Evolutionary conservation across 2,797 vertebrate genomes (phyloP).

Genomic region (Knipowitschia caucasica): DNA sequence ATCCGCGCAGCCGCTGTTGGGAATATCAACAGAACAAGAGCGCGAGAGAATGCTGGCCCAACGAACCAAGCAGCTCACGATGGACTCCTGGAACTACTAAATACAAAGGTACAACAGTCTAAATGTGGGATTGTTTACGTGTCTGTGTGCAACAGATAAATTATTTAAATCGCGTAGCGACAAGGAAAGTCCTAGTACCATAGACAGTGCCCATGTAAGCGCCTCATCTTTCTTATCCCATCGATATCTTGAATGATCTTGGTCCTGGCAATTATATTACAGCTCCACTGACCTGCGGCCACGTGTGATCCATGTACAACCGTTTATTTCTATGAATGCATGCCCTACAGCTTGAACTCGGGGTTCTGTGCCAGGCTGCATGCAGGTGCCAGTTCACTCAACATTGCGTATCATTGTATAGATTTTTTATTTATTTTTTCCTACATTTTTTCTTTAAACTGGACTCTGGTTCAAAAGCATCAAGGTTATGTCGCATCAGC

Average conservation of each 20-base stretch:
- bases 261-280: slow-evolving; percentile 12
- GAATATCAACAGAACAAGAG: slow-evolving; percentile 23
- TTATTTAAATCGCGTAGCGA: neutral
- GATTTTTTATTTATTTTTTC: slow-evolving; percentile 22
- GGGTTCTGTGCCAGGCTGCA: slow-evolving; percentile 9
- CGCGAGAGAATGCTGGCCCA: slow-evolving; percentile 26
- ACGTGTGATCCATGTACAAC: slow-evolving; percentile 1
- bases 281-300: slow-evolving; percentile 26
- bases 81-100: slow-evolving; percentile 33
- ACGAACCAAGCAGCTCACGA: slow-evolving; percentile 19
- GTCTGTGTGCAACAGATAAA: neutral
- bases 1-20: slow-evolving; percentile 32
- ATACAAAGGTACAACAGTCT: slow-evolving; percentile 49
- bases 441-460: slow-evolving; percentile 53
- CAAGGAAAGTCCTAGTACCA: neutral
- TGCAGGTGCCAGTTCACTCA: slow-evolving; percentile 13
- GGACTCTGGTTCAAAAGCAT: slow-evolving; percentile 41
- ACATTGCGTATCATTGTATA: slow-evolving; percentile 9
- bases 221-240: neutral
- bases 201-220: neutral
- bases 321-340: too few relatives aligned
- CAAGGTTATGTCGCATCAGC: slow-evolving; percentile 39
- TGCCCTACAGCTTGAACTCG: slow-evolving; percentile 9
- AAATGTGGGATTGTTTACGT: slow-evolving; percentile 47
- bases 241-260: neutral